Conservation (phyloP, 2,113 vertebrate species). For the Larimichthys crocea region DNA sequence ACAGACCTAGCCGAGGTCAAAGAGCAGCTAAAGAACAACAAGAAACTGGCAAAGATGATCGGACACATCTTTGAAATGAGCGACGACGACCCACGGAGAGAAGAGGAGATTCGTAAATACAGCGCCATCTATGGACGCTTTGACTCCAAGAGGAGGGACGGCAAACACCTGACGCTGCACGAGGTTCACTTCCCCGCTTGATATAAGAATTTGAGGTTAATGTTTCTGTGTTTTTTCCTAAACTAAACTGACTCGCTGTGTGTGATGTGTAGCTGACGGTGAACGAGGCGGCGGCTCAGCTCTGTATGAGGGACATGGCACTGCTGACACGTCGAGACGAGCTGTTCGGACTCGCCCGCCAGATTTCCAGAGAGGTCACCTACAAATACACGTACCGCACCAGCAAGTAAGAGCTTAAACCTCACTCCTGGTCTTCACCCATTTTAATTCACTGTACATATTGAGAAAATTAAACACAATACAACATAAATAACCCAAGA, state of each 20-base stretch:
- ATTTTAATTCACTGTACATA: background rate
- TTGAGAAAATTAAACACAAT: too few species aligned
- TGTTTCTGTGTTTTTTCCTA: background rate
- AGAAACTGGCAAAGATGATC: constrained; percentile 98
- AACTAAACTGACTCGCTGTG: background rate
- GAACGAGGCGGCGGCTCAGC: constrained; percentile 96
- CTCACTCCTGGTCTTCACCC: too few species aligned
- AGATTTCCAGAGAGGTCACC: constrained; percentile 97
- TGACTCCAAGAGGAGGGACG: constrained; percentile 97
- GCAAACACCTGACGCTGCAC: constrained; percentile 96
- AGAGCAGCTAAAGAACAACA: constrained; percentile 94
- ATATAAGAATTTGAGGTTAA: too few species aligned
- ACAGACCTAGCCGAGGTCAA: constrained; percentile 88
- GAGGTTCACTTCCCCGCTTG: constrained; percentile 84
- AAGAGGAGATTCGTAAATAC: constrained; percentile 98
- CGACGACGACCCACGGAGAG: constrained; percentile 91
- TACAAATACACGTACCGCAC: constrained; percentile 97
- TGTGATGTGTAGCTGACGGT: constrained; percentile 89
- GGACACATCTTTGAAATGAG: constrained; percentile 97
- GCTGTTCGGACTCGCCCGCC: constrained; percentile 93
- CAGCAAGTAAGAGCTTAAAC: constrained; percentile 88
- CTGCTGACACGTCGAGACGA: constrained; percentile 94
- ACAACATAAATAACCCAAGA: background rate
- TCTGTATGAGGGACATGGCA: constrained; percentile 93
- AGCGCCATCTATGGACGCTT: constrained; percentile 99